Base-by-base conservation (phyloP, 2,113 vertebrate species). In the Saiga tatarica region DNA sequence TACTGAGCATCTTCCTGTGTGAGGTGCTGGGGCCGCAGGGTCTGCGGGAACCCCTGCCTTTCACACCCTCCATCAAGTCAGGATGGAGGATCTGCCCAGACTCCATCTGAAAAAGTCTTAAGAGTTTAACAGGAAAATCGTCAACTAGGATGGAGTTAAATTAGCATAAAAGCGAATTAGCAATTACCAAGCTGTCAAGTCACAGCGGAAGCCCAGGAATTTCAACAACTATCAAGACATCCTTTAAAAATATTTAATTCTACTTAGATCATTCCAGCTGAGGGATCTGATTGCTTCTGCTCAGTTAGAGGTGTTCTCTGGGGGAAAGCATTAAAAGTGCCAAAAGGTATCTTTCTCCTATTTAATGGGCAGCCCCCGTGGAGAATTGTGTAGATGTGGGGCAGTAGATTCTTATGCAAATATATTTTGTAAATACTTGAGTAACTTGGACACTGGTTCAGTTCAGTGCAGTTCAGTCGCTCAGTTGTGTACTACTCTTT, bases 221-320 rank as follows among this genome's bases (percentile, higher is more conserved):
- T 95, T 95, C 94, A 83, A 94, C 86, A 93, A 62, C 86, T 50
- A 97, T 91, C 50, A 84, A 97, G 96, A 97, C 92, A 92, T 96
- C 81, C 62, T 91, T 97, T 97, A 23, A 92, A 94, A 98, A 97
- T 91, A 95, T 96, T 97, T 79, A 87, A 94, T 97, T 95, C 55
- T 62, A 71, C 85, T 93, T 62, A 47, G 13, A 79, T 81, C 71
- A 36, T 81, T 86, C 86, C 94, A 95, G 57, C 78, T 86, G 81
- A 45, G 64, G 42, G 50, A 83, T 88, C 57, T 33, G 52, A 55
- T 57, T 93, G 71, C 81, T 76, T 36, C 83, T 59, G 33, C 89
- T 15, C 12, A 4, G 50, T 76, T 71, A 79, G 78, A 64, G 26
- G 45, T 67, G 39, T 55, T 83, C 86, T 82, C 57, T 28, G 33